These are phyloP conservation scores for Pygmarrhopalites habei DNA, from an alignment of 1,140 invertebrate genomes.

Conservation along the genomic window DNA sequence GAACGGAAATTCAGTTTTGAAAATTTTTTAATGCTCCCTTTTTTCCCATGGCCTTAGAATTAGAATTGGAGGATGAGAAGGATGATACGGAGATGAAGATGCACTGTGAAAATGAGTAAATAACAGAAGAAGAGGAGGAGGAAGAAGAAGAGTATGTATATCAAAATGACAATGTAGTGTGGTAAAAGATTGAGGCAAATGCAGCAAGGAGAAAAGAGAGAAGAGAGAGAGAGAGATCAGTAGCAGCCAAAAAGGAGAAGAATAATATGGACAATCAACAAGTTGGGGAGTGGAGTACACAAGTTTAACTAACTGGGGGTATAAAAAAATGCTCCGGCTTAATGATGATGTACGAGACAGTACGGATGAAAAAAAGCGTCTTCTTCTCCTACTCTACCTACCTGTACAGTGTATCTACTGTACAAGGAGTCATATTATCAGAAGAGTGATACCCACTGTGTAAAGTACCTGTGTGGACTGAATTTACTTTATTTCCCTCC, in stretches of 20 bases:
- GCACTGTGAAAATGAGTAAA: background rate
- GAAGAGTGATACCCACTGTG: background rate
- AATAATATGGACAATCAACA: background rate
- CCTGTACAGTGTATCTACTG: background rate
- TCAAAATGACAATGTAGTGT: no score
- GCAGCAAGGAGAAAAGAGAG: background rate
- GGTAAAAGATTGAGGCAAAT: no score
- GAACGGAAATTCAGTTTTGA: no score
- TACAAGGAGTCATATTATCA: background rate
- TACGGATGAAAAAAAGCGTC: background rate
- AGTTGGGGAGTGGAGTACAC: background rate
- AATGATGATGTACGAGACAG: slow-evolving; percentile 10
- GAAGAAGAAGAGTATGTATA: no score
- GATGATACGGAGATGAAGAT: no score
- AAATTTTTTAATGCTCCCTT: no score
- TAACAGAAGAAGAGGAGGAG: background rate
- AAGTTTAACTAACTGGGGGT: background rate
- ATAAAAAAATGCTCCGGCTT: background rate
- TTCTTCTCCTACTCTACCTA: no score
- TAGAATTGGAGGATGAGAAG: no score
- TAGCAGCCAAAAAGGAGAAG: background rate
- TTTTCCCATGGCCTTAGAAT: no score
- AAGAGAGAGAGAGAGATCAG: background rate
- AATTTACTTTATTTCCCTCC: background rate
- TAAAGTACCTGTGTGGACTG: background rate